A percentile compares a stretch with the other conserved stretches of the same genome.
Conservation (phyloP, 2,797 vertebrate genomes). For the Dendrocincla fuliginosa region DNA sequence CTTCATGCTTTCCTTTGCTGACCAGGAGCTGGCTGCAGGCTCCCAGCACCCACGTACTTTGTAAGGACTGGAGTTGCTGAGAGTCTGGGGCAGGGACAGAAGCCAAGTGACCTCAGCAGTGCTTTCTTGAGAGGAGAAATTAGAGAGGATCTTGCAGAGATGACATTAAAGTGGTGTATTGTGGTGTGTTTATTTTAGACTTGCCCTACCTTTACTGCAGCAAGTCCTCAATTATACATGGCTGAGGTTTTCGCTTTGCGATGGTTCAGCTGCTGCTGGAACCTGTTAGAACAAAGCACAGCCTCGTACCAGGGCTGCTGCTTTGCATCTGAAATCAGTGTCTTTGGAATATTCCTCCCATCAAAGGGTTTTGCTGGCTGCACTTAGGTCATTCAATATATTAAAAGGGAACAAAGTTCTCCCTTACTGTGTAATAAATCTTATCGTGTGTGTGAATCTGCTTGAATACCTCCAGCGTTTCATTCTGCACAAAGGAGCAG, state of each 20-base stretch:
- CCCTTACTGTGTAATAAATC: neutral
- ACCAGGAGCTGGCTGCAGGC: neutral
- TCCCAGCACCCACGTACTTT: neutral
- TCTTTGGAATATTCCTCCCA: conserved; percentile 21
- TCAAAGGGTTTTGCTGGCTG: conserved; percentile 12
- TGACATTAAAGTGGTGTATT: conserved; percentile 23
- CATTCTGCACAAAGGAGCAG: neutral
- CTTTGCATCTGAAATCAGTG: conserved; percentile 24
- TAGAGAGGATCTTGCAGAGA: conserved; percentile 36
- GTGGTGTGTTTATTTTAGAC: conserved; percentile 60
- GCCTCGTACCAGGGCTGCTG: neutral
- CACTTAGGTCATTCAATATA: conserved; percentile 7
- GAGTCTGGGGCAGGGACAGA: neutral
- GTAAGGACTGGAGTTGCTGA: neutral
- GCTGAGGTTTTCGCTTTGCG: conserved; percentile 13
- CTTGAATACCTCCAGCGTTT: neutral
- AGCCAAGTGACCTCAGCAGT: conserved; percentile 38
- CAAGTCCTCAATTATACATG: conserved; percentile 36
- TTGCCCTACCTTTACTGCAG: conserved; percentile 36
- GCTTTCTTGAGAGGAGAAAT: conserved; percentile 51
- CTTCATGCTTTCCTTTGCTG: neutral
- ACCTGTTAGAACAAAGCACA: conserved; percentile 41
- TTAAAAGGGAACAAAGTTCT: conserved; percentile 40
- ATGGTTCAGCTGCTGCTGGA: conserved; percentile 12
- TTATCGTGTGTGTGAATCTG: neutral